Base-by-base conservation (phyloP, 37 sponge, comb jelly and placozoan genomes). In the Hexactinellida sp. region DNA sequence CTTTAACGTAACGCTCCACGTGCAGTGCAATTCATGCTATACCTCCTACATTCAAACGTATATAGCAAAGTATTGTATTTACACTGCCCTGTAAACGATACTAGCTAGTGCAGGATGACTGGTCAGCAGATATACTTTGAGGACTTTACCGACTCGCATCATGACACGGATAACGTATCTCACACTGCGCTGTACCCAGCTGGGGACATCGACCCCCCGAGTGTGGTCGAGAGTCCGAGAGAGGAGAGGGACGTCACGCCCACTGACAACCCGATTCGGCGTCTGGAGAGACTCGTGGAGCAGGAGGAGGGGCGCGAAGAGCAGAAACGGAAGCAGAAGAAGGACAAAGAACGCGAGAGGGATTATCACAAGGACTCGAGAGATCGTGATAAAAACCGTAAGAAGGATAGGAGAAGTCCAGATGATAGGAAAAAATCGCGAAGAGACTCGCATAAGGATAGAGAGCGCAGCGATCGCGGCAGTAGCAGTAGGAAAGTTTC, bases 381-480 rank as follows among this genome's bases (percentile, higher is more conserved):
- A n/a, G 76, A 63, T 63, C 76, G 76, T n/a, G 76, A 63, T 63
- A 63, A n/a, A 63, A 63, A 63, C 76, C 76, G 76, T n/a, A 63
- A 63, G 34, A 63, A 63, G 13, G 76, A 63, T 63, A 63, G 76
- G 76, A 63, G 76, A n/a, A 63, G 76, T 28, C 76, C 76, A 25
- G 76, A 63, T 3, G 76, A 63, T 63, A 63, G 76, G 34, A 63
- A 63, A n/a, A 63, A 63, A 63, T 63, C 76, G 30, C 76, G 76
- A 28, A 63, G 34, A n/a, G 76, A 32, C 34, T 63, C 76, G 34
- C 52, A 47, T 47, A 9, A 16, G 13, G 52, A 47, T 47, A 47
- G 52, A 47, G 52, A 47, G 9, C 76, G 76, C 13, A 10, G 76
- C 13, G 76, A 63, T 23, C 21, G 34, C 76, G 76, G 13, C 3